phyloP scores from a whole-genome alignment of 2,113 vertebrate species.

The Rhabdornis inornatus region DNA sequence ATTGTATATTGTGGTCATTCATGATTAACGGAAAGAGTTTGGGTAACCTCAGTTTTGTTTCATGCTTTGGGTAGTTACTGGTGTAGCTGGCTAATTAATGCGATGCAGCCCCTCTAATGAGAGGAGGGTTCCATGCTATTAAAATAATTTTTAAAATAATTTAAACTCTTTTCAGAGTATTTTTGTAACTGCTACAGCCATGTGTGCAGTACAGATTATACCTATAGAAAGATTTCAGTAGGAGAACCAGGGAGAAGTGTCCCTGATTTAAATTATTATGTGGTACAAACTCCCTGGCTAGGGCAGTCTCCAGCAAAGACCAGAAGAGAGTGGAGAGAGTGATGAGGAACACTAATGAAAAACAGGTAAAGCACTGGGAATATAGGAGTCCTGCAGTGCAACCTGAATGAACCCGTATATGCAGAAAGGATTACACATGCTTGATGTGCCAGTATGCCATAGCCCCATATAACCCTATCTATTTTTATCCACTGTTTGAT shows the following conservation, averaged over 20 bases:
- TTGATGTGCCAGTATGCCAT: neutral
- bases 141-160: neutral
- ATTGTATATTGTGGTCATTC: neutral
- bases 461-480: neutral
- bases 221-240: neutral
- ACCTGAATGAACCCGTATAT: neutral
- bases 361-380: neutral
- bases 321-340: neutral
- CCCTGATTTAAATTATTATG: neutral
- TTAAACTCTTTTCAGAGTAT: neutral
- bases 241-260: neutral
- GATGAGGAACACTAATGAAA: neutral
- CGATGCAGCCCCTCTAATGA: neutral
- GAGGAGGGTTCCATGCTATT: neutral
- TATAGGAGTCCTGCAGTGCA: neutral
- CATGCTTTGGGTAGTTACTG: neutral
- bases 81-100: neutral
- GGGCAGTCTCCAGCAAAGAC: neutral
- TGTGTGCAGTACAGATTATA: neutral
- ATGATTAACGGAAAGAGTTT: neutral
- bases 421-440: neutral
- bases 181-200: neutral
- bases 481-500: neutral
- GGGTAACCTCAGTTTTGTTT: neutral
- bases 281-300: neutral